A percentile compares a stretch with the other conserved stretches of the same genome.
These are phyloP conservation scores for Holotrichia oblita DNA, from an alignment of 1,140 invertebrate genomes.

Conservation along the genomic window DNA sequence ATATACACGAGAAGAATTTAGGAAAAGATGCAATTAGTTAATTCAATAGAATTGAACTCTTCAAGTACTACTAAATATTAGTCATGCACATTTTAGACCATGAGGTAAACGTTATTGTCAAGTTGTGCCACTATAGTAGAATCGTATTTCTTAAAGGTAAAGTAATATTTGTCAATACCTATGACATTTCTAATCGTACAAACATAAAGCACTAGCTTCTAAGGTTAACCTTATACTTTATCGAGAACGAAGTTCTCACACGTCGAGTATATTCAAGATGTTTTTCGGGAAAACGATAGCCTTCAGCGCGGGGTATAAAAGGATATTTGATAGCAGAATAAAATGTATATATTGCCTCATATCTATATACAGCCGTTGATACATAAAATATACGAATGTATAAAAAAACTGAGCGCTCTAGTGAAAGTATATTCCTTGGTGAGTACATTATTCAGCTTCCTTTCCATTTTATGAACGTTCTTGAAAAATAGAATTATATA, in stretches of 20 bases:
- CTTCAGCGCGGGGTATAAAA: neutral
- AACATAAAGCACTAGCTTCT: neutral
- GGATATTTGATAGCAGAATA: constrained; percentile 36
- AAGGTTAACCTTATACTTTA: neutral
- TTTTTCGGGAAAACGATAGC: constrained; percentile 14
- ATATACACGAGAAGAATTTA: neutral
- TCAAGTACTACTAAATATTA: too few relatives aligned
- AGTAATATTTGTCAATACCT: constrained; percentile 10
- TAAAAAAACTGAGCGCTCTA: neutral
- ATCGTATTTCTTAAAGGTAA: neutral
- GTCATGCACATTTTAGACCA: too few relatives aligned
- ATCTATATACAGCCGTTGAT: constrained; percentile 28
- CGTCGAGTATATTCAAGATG: neutral
- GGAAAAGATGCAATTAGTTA: neutral
- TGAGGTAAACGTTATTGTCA: too few relatives aligned
- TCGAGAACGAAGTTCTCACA: neutral
- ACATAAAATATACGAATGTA: neutral
- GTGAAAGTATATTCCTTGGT: neutral
- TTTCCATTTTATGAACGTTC: neutral
- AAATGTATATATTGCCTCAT: constrained; percentile 26
- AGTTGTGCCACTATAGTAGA: neutral
- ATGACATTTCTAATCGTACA: neutral
- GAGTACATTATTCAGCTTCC: neutral
- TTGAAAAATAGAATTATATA: constrained; percentile 9
- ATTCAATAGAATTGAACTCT: neutral